phyloP scores from a whole-genome alignment of 2,888 invertebrate species.

The Chrysina gloriosa region DNA sequence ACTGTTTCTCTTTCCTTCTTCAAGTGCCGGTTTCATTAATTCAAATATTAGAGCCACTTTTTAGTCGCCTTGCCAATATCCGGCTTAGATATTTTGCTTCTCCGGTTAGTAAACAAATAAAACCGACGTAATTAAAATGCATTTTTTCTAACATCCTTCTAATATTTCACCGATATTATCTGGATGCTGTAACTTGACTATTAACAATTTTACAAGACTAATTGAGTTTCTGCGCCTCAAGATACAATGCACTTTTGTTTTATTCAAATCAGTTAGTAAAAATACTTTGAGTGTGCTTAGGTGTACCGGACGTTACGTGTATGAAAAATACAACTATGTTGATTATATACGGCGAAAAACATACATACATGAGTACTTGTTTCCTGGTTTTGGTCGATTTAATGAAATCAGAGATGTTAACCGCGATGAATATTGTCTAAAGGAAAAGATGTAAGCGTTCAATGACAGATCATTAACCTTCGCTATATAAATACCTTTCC shows the following conservation, averaged over 20 bases:
- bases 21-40: constrained; percentile 19
- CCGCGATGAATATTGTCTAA: not conserved
- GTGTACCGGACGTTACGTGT: constrained; percentile 22
- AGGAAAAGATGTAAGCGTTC: not conserved
- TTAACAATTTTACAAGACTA: constrained; percentile 26
- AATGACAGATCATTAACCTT: too few species aligned
- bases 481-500: too few species aligned
- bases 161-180: constrained; percentile 31
- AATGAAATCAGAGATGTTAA: not conserved
- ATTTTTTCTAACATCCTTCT: constrained; percentile 35
- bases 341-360: not conserved
- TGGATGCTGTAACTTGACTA: constrained; percentile 19
- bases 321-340: not conserved
- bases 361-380: constrained; percentile 1
- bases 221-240: constrained; percentile 29
- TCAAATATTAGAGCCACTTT: constrained; percentile 20
- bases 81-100: constrained; percentile 14
- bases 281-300: constrained; percentile 14
- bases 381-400: constrained; percentile 18
- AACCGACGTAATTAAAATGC: constrained; percentile 26
- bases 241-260: constrained; percentile 33
- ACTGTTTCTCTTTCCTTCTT: not conserved
- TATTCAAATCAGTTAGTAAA: constrained; percentile 18
- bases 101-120: not conserved
- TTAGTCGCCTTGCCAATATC: constrained; percentile 25